phyloP scores from a whole-genome alignment of 2,113 vertebrate genomes.

The Xenopus tropicalis region DNA sequence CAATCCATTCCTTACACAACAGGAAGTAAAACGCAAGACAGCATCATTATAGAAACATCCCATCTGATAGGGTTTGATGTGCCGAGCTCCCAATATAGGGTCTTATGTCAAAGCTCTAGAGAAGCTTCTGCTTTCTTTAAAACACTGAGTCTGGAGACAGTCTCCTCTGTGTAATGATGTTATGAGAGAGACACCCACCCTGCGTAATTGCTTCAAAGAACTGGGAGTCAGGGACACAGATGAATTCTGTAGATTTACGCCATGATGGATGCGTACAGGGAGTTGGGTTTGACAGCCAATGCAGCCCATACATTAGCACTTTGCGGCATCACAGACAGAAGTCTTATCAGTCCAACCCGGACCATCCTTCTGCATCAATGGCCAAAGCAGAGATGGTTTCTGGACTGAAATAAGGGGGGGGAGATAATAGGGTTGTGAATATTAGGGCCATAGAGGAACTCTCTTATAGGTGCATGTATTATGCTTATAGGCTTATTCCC shows the following conservation, averaged over 20 bases:
- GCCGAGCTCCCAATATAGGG: too few species aligned
- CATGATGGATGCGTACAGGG: constrained; percentile 33
- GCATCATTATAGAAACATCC: too few species aligned
- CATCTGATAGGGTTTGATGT: too few species aligned
- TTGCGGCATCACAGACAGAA: constrained; percentile 29
- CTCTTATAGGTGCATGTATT: too few species aligned
- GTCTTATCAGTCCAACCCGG: constrained; percentile 22
- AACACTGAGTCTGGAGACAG: constrained; percentile 35
- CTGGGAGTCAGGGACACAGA: constrained; percentile 32
- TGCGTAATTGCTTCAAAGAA: constrained; percentile 27
- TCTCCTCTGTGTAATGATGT: constrained; percentile 32
- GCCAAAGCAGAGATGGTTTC: neutral
- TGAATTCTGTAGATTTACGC: constrained; percentile 34
- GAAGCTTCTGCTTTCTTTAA: constrained; percentile 42
- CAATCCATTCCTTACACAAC: too few species aligned
- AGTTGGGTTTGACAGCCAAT: constrained; percentile 31
- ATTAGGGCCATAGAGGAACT: too few species aligned
- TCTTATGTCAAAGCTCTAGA: neutral
- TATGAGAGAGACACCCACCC: constrained; percentile 31
- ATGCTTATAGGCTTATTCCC: too few species aligned
- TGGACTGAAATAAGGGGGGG: neutral
- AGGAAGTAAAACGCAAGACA: too few species aligned
- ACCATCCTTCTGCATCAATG: constrained; percentile 1
- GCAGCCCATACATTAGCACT: constrained; percentile 20
- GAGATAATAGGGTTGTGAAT: too few species aligned